Evolutionary conservation across 2,113 vertebrate genomes (phyloP), one percentile per base, ranked within the genome.

Genomic region (Elgaria multicarinata): DNA sequence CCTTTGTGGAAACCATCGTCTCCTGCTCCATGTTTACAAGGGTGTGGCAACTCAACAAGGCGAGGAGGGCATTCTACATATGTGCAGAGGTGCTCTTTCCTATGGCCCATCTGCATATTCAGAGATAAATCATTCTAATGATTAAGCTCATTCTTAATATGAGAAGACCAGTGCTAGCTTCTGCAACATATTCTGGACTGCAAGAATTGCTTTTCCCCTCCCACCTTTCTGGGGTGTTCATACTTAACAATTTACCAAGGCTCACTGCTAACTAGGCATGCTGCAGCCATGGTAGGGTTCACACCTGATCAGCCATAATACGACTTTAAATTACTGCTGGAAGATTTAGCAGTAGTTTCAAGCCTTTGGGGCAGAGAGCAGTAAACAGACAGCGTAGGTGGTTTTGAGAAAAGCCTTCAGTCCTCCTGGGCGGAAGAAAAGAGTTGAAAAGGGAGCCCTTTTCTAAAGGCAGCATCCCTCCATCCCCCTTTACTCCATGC

Each of bases 301-400:
- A 62, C 20, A 82, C 66, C 13, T 82, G 87, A 71, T 81, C 66
- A 55, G 13, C 22, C 79, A 62, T 62, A 82, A 42, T 64, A 58
- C 67, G 64, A 46, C 46, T 12, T 46, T 83, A 83, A 74, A 75
- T 83, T 83, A 75, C 87, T 83, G 31, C 53, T 64, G 13, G 53
- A 74, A 75, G 67, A 88, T 83, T 28, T 88, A 88, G 69, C 22
- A 62, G 79, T 88, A 74, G 87, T 88, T 88, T 83, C 87, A 83
- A 69, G 50, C 79, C 79, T 64, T 58, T 72, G 64, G 87, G 79
- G 69, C 24, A 62, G 46, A 39, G 4, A 81, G 77, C 64, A 88
- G 24, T 55, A 33, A 81, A 58, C 50, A 71, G n/a, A 39, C 62
- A 81, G 33, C 24, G 26, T n/a, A 88, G 33, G 67, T 69, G 74